Evolutionary conservation across 2,888 invertebrate genomes (phyloP).

Genomic region (Acronicta psi): DNA sequence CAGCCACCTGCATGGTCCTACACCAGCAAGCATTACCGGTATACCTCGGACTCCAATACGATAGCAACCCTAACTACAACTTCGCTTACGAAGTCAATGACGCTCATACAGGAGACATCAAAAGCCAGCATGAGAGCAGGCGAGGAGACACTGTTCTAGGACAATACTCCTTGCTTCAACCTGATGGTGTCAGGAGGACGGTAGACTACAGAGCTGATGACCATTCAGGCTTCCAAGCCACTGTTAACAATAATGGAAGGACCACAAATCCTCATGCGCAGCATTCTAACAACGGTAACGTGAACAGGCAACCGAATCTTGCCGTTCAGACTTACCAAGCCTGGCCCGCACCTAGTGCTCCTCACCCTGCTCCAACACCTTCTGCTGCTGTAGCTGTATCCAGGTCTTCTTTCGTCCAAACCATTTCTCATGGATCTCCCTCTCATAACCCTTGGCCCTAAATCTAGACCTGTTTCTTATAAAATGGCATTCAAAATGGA

Average conservation of each 20-base stretch:
- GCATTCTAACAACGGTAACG: slow-evolving; percentile 20
- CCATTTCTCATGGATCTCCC: slow-evolving; percentile 64
- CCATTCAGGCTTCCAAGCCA: slow-evolving; percentile 86
- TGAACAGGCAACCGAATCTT: slow-evolving; percentile 22
- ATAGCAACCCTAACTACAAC: slow-evolving; percentile 81
- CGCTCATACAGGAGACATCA: slow-evolving; percentile 86
- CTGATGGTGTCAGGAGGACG: slow-evolving; percentile 87
- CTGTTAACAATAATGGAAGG: slow-evolving; percentile 80
- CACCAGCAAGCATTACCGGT: slow-evolving; percentile 69
- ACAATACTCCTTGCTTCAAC: slow-evolving; percentile 86
- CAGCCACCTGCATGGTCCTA: slow-evolving; percentile 74
- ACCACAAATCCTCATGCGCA: slow-evolving; percentile 20
- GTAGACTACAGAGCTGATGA: slow-evolving; percentile 89
- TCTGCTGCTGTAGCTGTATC: slow-evolving; percentile 71
- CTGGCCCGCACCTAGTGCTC: slow-evolving; percentile 42
- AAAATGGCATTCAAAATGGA: slow-evolving; percentile 29
- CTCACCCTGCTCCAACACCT: slow-evolving; percentile 56
- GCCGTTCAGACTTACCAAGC: slow-evolving; percentile 36
- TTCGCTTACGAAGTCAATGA: slow-evolving; percentile 89
- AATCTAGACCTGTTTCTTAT: slow-evolving; percentile 16
- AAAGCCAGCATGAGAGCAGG: slow-evolving; percentile 86
- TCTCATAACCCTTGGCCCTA: slow-evolving; percentile 69
- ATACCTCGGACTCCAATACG: slow-evolving; percentile 57
- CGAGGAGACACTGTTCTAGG: slow-evolving; percentile 86
- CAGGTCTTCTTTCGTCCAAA: slow-evolving; percentile 74